phyloP scores from a whole-genome alignment of 53 echinoderm and acorn worm species.

The Holothuria scabra region DNA sequence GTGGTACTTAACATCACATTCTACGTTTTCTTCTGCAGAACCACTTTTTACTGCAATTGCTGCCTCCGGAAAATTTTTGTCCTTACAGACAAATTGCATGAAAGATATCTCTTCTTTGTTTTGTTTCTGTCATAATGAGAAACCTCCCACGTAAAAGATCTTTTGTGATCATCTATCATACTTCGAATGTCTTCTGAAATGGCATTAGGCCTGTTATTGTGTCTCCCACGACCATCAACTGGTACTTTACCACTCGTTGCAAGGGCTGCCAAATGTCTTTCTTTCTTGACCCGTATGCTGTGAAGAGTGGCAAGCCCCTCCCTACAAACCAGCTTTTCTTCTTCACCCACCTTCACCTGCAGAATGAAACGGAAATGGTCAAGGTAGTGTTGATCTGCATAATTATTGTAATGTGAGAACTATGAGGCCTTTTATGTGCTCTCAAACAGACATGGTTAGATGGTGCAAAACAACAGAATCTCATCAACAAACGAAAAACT shows the following conservation, averaged over 20 bases:
- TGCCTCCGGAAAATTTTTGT: conserved; percentile 28
- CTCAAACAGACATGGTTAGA: too few relatives aligned
- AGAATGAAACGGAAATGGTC: neutral
- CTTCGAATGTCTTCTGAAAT: conserved; percentile 18
- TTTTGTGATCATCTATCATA: conserved; percentile 32
- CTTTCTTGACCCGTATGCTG: neutral
- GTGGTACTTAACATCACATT: conserved; percentile 24
- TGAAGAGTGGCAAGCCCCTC: neutral
- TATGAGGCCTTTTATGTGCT: too few relatives aligned
- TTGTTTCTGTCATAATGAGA: conserved; percentile 42
- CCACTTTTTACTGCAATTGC: conserved; percentile 12
- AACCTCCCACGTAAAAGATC: conserved; percentile 33
- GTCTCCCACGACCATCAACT: conserved; percentile 38
- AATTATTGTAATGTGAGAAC: too few relatives aligned
- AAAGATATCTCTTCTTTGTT: too few relatives aligned
- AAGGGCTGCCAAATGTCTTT: neutral
- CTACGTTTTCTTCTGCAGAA: neutral
- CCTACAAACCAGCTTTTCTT: conserved; percentile 20
- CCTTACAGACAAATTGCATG: neutral
- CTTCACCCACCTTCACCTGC: neutral
- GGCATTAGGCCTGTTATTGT: conserved; percentile 29
- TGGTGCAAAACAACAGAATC: too few relatives aligned
- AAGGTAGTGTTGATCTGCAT: too few relatives aligned
- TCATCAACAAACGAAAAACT: too few relatives aligned
- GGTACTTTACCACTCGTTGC: neutral